phyloP scores from a whole-genome alignment of 2,888 invertebrate species.

The Molorchus minor region DNA sequence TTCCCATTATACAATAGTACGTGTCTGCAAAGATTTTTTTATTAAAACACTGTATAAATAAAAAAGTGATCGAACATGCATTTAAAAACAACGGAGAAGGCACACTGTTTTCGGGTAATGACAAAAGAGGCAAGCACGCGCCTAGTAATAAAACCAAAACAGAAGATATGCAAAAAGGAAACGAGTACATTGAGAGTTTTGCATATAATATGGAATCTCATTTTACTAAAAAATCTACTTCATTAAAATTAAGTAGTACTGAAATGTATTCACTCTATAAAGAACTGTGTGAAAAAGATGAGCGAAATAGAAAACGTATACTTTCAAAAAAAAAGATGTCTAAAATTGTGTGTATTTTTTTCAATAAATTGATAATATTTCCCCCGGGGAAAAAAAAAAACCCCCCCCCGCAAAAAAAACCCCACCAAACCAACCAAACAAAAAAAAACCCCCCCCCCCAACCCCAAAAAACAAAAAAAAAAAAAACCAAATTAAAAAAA shows the following conservation, averaged over 20 bases:
- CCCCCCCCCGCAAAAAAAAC: too few species aligned
- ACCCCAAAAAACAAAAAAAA: too few species aligned
- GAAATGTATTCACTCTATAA: slow-evolving; percentile 42
- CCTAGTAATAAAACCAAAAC: slow-evolving; percentile 39
- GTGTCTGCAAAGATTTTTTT: slow-evolving; percentile 19
- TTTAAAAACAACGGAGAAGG: slow-evolving; percentile 33
- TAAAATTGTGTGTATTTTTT: too few species aligned
- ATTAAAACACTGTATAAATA: slow-evolving; percentile 26
- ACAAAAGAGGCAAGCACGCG: slow-evolving; percentile 34
- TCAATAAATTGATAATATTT: too few species aligned
- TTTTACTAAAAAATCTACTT: slow-evolving; percentile 34
- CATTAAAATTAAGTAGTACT: slow-evolving; percentile 27
- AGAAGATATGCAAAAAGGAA: slow-evolving; percentile 32
- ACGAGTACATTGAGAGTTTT: slow-evolving; percentile 41
- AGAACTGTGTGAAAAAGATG: slow-evolving; percentile 30
- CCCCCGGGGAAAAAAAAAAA: too few species aligned
- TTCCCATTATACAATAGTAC: slow-evolving; percentile 25
- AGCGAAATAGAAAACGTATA: too few species aligned
- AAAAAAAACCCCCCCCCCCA: too few species aligned
- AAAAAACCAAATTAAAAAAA: too few species aligned
- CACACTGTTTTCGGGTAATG: slow-evolving; percentile 33
- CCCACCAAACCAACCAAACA: too few species aligned
- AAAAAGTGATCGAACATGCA: slow-evolving; percentile 37
- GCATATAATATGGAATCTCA: slow-evolving; percentile 39
- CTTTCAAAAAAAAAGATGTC: too few species aligned